Conservation (phyloP, 2,888 invertebrate species). For the Pheosia tremula region DNA sequence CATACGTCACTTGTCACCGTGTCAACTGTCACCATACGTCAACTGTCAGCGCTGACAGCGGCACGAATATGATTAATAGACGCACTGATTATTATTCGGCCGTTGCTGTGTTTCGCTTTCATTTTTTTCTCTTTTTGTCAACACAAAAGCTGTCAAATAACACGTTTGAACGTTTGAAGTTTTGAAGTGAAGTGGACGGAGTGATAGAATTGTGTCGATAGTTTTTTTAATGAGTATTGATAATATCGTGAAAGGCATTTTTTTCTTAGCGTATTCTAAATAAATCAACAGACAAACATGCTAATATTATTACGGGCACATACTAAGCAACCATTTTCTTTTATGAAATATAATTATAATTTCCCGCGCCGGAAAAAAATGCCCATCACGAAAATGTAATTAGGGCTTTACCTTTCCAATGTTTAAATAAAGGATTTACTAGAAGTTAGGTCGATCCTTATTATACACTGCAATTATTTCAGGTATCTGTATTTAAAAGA, state of each 20-base stretch:
- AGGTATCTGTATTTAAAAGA: too few relatives aligned
- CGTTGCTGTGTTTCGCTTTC: conserved; percentile 27
- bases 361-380: too few relatives aligned
- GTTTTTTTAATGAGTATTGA: conserved; percentile 10
- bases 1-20: conserved; percentile 56
- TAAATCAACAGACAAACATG: too few relatives aligned
- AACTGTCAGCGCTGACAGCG: conserved; percentile 51
- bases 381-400: too few relatives aligned
- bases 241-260: not conserved
- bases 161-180: conserved; percentile 38
- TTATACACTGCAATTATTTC: too few relatives aligned
- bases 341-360: too few relatives aligned
- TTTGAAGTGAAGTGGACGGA: conserved; percentile 34
- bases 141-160: conserved; percentile 61
- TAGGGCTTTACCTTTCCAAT: too few relatives aligned
- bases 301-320: too few relatives aligned
- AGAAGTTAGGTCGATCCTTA: too few relatives aligned
- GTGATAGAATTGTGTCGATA: conserved; percentile 30
- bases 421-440: too few relatives aligned
- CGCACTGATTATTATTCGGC: conserved; percentile 64
- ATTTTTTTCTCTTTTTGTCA: conserved; percentile 50
- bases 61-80: conserved; percentile 68
- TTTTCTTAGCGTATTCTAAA: not conserved
- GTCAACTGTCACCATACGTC: conserved; percentile 57
- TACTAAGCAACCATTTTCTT: too few relatives aligned